A percentile compares a stretch with the other conserved stretches of the same genome.
phyloP scores from a whole-genome alignment of 2,113 vertebrate genomes.

The Turdus rufiventris region DNA sequence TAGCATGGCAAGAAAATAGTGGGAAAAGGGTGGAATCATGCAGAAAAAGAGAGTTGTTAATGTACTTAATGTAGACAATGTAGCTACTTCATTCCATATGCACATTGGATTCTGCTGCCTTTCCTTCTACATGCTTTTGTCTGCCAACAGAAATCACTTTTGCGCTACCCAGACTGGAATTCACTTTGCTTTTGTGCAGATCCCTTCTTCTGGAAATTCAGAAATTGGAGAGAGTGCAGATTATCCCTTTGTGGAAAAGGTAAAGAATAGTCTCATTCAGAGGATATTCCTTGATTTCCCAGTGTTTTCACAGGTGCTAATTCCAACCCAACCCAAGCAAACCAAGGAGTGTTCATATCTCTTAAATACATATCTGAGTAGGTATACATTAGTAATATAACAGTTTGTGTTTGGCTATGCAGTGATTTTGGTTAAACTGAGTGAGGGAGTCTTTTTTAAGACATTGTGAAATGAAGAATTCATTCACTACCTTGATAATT shows the following conservation, averaged over 20 bases:
- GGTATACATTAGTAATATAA: background rate
- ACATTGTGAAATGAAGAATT: background rate
- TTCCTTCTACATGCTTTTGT: background rate
- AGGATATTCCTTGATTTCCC: background rate
- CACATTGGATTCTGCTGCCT: background rate
- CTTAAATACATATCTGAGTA: background rate
- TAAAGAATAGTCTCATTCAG: background rate
- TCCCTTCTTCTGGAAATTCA: conserved; percentile 15
- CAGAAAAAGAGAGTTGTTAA: background rate
- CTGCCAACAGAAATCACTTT: background rate
- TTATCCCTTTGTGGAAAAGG: conserved; percentile 12
- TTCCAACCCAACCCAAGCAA: background rate
- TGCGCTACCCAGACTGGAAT: background rate
- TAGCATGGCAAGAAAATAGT: background rate
- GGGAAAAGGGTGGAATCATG: background rate
- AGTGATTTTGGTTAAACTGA: background rate
- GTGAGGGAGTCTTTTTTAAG: background rate
- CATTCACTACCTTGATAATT: background rate
- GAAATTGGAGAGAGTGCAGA: background rate
- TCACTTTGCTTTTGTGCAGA: conserved; percentile 28
- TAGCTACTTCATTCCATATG: background rate
- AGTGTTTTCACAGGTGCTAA: background rate
- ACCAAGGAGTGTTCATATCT: background rate
- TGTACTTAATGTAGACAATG: background rate
- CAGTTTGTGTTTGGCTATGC: background rate